Percentiles rank a stretch among this genome's conserved stretches.
phyloP scores from a whole-genome alignment of 2,113 vertebrate genomes.

The Natator depressus region DNA sequence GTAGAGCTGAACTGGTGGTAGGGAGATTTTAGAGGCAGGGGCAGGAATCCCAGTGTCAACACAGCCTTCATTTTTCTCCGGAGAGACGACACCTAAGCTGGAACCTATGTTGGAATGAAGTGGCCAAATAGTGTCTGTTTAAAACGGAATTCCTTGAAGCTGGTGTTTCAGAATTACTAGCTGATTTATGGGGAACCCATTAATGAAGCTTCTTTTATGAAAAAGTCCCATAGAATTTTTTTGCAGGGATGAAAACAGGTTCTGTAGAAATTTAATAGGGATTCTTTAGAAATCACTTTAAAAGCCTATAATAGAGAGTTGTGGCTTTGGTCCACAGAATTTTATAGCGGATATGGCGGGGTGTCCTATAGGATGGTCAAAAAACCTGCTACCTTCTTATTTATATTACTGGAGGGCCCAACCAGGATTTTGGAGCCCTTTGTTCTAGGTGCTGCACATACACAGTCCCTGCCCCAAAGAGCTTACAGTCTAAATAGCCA shows the following conservation, averaged over 20 bases:
- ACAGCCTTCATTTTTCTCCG: not conserved
- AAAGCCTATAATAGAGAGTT: not conserved
- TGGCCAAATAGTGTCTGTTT: not conserved
- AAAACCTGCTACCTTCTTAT: not conserved
- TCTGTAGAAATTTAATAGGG: not conserved
- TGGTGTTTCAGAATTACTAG: not conserved
- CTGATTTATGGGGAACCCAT: not conserved
- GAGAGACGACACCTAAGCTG: not conserved
- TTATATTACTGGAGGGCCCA: not conserved
- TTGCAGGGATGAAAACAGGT: too few species aligned
- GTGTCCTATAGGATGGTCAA: not conserved
- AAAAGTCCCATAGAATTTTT: not conserved
- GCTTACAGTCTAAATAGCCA: too few species aligned
- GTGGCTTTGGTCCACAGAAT: not conserved
- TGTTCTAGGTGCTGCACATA: not conserved
- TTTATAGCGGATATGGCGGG: not conserved
- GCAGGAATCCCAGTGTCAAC: not conserved
- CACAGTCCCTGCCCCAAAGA: too few species aligned
- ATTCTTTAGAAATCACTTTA: not conserved
- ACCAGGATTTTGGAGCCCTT: not conserved
- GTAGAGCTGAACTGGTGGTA: not conserved
- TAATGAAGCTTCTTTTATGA: not conserved
- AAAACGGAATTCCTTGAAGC: not conserved
- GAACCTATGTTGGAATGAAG: not conserved
- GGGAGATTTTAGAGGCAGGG: not conserved